A percentile compares a stretch with the other conserved stretches of the same genome.
These are phyloP conservation scores for Prostheceraeus crozeri DNA, from an alignment of 2,888 invertebrate species.

Conservation along the genomic window DNA sequence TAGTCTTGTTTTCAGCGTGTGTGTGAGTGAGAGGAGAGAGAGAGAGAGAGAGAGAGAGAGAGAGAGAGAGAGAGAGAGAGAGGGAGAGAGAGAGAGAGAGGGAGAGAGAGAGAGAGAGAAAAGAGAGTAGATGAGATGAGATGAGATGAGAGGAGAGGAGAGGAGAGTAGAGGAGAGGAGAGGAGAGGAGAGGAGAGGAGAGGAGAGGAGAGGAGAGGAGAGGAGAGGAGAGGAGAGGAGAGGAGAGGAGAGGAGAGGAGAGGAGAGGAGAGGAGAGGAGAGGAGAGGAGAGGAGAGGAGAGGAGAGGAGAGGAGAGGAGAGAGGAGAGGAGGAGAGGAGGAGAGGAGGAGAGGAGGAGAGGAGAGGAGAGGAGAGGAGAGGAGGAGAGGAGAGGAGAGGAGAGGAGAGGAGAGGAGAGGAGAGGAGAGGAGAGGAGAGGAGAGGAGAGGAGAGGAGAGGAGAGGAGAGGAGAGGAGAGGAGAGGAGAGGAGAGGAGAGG, in stretches of 20 bases:
- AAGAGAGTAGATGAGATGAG: too few species aligned
- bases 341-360: not conserved
- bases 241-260: not conserved
- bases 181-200: not conserved
- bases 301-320: not conserved
- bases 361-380: not conserved
- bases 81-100: not conserved
- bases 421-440: not conserved
- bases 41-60: too few species aligned
- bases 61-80: too few species aligned
- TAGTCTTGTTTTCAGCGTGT: too few species aligned
- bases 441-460: too few species aligned
- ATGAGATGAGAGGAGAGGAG: too few species aligned
- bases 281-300: not conserved
- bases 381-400: not conserved
- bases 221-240: not conserved
- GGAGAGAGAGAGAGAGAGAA: not conserved
- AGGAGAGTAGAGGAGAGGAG: not conserved
- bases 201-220: not conserved
- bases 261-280: not conserved
- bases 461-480: too few species aligned
- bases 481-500: too few species aligned
- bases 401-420: not conserved
- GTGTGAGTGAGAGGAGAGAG: too few species aligned
- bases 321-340: not conserved